phyloP scores from a whole-genome alignment of 1,140 invertebrate species.

The Glomeris maerens region DNA sequence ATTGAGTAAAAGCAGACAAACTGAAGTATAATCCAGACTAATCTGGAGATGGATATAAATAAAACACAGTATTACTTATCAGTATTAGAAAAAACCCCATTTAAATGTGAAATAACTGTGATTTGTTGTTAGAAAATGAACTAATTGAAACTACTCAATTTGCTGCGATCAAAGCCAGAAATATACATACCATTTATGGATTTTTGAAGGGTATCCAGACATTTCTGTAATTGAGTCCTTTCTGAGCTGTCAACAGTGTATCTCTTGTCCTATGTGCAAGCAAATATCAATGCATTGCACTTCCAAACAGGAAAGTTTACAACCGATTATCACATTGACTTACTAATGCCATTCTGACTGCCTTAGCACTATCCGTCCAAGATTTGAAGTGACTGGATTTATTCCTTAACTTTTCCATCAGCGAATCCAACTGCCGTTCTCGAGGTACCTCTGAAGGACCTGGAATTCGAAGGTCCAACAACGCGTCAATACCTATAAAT shows the following conservation, averaged over 20 bases:
- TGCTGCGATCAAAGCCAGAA: conserved; percentile 7
- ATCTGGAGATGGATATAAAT: neutral
- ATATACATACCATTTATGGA: conserved; percentile 70
- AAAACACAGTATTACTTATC: neutral
- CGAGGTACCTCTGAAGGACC: conserved; percentile 11
- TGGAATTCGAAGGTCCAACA: too few species aligned
- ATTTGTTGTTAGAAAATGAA: neutral
- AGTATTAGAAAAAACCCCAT: conserved; percentile 2
- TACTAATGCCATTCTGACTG: conserved; percentile 63
- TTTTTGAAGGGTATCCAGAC: conserved; percentile 79
- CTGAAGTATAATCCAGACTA: neutral
- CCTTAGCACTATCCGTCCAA: conserved; percentile 68
- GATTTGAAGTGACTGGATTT: conserved; percentile 59
- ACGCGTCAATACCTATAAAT: neutral
- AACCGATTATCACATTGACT: conserved; percentile 35
- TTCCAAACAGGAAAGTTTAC: neutral
- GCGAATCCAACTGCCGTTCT: conserved; percentile 46
- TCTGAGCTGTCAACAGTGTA: conserved; percentile 68
- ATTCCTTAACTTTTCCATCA: conserved; percentile 75
- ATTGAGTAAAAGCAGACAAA: neutral
- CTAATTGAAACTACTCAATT: conserved; percentile 1
- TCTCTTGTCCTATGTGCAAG: conserved; percentile 51
- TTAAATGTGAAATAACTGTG: neutral
- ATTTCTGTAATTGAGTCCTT: conserved; percentile 68
- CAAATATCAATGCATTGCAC: neutral